These are phyloP conservation scores for Meloidogyne floridensis DNA, from an alignment of 1,140 invertebrate species.

Conservation along the genomic window DNA sequence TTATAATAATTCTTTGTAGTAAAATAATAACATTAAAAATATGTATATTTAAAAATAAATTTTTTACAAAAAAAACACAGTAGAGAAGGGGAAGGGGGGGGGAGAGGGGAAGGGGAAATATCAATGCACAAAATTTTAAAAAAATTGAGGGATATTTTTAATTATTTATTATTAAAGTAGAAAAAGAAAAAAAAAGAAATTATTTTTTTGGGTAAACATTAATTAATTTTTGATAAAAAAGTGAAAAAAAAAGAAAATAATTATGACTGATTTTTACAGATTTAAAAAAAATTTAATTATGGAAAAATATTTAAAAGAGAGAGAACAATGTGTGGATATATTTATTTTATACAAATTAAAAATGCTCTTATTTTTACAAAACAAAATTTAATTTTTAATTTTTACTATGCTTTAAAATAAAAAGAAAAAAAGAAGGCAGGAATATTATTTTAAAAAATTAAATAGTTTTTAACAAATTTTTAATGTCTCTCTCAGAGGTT, in stretches of 20 bases:
- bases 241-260: too few species aligned
- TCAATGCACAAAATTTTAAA: conserved; percentile 7
- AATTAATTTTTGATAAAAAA: too few species aligned
- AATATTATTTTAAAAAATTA: neutral
- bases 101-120: neutral
- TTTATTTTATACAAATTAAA: too few species aligned
- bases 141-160: neutral
- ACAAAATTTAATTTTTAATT: neutral
- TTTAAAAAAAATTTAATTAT: too few species aligned
- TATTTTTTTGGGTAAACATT: too few species aligned
- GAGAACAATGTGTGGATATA: too few species aligned
- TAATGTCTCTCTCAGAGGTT: conserved; percentile 25
- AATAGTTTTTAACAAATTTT: neutral
- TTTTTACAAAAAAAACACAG: conserved; percentile 11
- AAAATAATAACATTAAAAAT: neutral
- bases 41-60: neutral
- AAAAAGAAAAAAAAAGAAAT: neutral
- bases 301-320: too few species aligned
- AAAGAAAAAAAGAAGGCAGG: neutral
- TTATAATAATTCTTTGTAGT: neutral
- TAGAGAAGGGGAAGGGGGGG: neutral
- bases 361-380: neutral
- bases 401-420: neutral
- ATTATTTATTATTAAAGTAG: neutral
- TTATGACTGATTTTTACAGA: too few species aligned